Evolutionary conservation across 2,888 invertebrate species (phyloP).

Genomic region (Cephalotes varians): DNA sequence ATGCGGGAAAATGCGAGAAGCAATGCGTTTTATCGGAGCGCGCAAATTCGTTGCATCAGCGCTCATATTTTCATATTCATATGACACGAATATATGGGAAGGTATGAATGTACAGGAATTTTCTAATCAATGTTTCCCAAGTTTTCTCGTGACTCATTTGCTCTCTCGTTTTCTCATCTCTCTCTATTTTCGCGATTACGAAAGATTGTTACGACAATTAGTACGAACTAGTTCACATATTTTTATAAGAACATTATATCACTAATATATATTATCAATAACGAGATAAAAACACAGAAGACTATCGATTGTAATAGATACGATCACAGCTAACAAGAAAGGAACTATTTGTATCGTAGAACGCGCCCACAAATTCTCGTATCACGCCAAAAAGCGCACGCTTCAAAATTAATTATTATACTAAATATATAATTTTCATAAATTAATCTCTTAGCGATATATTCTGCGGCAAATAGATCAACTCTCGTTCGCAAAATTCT

Average conservation of each 20-base stretch:
- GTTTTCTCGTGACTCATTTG: slow-evolving; percentile 8
- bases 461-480: not conserved
- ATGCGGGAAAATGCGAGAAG: slow-evolving; percentile 1
- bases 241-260: slow-evolving; percentile 1
- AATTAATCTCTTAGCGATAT: not conserved
- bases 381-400: not conserved
- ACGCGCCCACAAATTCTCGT: not conserved
- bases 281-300: not conserved
- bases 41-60: slow-evolving; percentile 23
- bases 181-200: not conserved
- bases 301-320: not conserved
- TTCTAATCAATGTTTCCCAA: slow-evolving; percentile 10
- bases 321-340: not conserved
- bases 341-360: not conserved
- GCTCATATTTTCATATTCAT: slow-evolving; percentile 29
- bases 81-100: slow-evolving; percentile 18
- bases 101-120: slow-evolving; percentile 9
- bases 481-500: not conserved
- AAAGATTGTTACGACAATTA: slow-evolving; percentile 5
- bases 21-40: slow-evolving; percentile 1
- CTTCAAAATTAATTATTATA: not conserved
- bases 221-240: not conserved
- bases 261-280: not conserved
- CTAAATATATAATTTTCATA: not conserved
- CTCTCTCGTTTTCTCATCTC: not conserved